A percentile compares a stretch with the other conserved stretches of the same genome.
phyloP scores from a whole-genome alignment of 2,888 invertebrate species.

The Gastracanthus pulcherrimus region DNA sequence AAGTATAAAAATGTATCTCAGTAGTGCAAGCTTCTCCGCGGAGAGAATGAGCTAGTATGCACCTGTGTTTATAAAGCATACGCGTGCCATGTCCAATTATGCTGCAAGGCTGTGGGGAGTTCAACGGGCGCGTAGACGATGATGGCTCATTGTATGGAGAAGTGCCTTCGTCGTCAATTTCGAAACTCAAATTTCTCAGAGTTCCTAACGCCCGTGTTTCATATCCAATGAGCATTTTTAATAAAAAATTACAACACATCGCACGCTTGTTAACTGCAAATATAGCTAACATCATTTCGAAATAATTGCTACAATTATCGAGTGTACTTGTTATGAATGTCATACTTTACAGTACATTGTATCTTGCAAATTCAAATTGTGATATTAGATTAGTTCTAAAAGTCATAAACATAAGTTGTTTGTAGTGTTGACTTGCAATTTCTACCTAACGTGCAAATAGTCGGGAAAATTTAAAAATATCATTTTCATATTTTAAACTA shows the following conservation, averaged over 20 bases:
- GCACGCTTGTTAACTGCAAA: conserved; percentile 7
- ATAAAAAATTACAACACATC: conserved; percentile 20
- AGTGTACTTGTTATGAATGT: neutral
- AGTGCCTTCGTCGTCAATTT: conserved; percentile 11
- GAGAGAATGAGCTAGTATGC: neutral
- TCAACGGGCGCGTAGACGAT: conserved; percentile 44
- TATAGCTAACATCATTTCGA: neutral
- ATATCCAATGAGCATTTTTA: neutral
- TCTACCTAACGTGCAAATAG: too few species aligned
- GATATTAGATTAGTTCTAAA: too few species aligned
- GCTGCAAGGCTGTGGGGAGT: conserved; percentile 52
- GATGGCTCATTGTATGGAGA: conserved; percentile 34
- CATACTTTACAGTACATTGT: neutral
- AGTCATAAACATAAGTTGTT: neutral
- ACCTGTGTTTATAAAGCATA: conserved; percentile 24
- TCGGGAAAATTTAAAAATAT: too few species aligned
- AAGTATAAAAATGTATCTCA: conserved; percentile 34
- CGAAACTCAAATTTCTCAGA: conserved; percentile 35
- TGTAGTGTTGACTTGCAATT: too few species aligned
- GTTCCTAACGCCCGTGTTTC: neutral
- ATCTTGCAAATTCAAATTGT: neutral
- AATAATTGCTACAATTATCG: conserved; percentile 23
- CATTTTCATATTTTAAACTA: too few species aligned
- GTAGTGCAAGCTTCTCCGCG: conserved; percentile 12
- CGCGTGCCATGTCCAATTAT: conserved; percentile 46